Conservation (phyloP, 2,113 vertebrate species). For the Theristicus caerulescens region DNA sequence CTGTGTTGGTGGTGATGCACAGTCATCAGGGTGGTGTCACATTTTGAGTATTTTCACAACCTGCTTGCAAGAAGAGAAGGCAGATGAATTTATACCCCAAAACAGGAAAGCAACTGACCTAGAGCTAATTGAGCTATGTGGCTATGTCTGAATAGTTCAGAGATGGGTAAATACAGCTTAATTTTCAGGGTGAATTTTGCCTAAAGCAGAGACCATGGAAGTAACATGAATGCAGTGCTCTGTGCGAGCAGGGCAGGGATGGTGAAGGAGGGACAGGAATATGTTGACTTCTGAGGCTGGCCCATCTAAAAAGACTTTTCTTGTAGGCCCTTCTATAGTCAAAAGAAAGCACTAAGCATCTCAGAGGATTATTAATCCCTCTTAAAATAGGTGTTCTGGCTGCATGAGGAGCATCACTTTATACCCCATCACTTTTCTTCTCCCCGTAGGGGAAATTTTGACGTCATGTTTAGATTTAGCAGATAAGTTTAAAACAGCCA, state of each 20-base stretch:
- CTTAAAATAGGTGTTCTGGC: not conserved
- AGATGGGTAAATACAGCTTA: not conserved
- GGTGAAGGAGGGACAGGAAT: not conserved
- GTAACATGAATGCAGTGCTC: not conserved
- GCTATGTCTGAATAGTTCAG: not conserved
- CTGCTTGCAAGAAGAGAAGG: not conserved
- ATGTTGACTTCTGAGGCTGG: not conserved
- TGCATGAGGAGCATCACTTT: not conserved
- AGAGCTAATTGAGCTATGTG: not conserved
- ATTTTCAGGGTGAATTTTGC: not conserved
- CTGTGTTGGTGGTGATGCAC: not conserved
- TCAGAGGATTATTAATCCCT: not conserved
- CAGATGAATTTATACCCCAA: not conserved
- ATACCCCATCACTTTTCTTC: not conserved
- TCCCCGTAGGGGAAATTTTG: not conserved
- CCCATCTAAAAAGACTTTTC: not conserved
- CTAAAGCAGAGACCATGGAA: not conserved
- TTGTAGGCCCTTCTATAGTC: not conserved
- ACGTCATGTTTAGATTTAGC: not conserved
- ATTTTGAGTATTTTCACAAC: not conserved
- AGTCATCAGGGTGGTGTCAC: not conserved
- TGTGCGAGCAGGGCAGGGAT: accelerated
- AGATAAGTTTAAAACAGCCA: not conserved
- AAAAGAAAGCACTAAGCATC: not conserved
- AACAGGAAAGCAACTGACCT: not conserved